phyloP scores from a whole-genome alignment of 2,888 invertebrate genomes.

The Subacronicta megacephala region DNA sequence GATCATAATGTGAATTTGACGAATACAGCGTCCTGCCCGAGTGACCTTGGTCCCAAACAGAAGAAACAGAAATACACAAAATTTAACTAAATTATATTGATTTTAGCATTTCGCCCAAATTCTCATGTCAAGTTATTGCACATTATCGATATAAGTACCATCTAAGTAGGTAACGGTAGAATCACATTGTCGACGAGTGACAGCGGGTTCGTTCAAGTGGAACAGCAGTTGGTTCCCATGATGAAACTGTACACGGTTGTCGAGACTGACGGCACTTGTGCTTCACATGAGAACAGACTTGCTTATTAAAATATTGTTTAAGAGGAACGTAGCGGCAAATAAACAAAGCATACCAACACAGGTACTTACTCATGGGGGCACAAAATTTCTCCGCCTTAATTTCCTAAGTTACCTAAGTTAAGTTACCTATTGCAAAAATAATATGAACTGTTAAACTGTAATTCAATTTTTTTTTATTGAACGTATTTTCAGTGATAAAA shows the following conservation, averaged over 20 bases:
- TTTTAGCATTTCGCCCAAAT: no score
- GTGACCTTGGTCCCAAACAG: no score
- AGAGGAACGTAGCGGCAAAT: neutral
- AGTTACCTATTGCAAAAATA: no score
- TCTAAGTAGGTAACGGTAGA: constrained; percentile 66
- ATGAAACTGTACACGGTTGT: constrained; percentile 75
- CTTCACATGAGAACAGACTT: constrained; percentile 44
- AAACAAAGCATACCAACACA: neutral
- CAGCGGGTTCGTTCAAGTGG: constrained; percentile 65
- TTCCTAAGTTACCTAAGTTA: no score
- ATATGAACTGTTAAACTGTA: no score
- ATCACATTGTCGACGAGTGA: constrained; percentile 61
- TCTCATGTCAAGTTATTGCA: constrained; percentile 27
- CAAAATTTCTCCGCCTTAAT: no score
- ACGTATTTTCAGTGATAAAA: no score
- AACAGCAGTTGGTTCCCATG: constrained; percentile 74
- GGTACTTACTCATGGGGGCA: neutral
- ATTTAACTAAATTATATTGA: no score
- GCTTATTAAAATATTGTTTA: constrained; percentile 9
- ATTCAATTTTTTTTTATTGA: no score
- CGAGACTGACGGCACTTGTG: constrained; percentile 51
- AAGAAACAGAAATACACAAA: no score
- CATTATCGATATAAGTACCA: constrained; percentile 36
- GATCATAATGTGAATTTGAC: neutral
- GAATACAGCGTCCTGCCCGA: neutral